phyloP scores from a whole-genome alignment of 1,140 invertebrate genomes.

The Bursaphelenchus mucronatus region DNA sequence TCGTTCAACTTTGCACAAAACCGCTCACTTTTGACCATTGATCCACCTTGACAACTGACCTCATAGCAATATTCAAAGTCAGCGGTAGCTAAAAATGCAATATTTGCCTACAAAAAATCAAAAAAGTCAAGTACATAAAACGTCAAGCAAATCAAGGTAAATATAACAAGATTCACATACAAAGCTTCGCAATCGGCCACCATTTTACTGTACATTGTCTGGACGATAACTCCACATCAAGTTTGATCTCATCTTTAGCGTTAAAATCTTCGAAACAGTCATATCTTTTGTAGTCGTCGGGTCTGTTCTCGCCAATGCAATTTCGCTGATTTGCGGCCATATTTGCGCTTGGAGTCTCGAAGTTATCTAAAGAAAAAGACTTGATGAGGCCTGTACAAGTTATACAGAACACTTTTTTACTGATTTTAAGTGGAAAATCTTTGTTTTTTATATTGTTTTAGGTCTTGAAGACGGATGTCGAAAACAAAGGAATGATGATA shows the following conservation, averaged over 20 bases:
- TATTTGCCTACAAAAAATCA: background rate
- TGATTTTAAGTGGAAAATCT: background rate
- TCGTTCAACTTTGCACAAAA: no score
- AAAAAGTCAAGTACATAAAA: background rate
- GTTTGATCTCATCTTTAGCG: conserved; percentile 2
- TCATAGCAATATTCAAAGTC: background rate
- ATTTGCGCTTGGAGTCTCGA: conserved; percentile 13
- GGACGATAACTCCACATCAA: background rate
- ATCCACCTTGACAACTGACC: no score
- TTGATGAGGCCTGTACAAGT: background rate
- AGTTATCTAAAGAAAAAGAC: background rate
- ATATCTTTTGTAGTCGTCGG: background rate
- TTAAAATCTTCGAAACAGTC: conserved; percentile 13
- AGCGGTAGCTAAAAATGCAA: background rate
- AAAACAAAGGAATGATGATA: no score
- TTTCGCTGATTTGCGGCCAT: conserved; percentile 8
- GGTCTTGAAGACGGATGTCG: background rate
- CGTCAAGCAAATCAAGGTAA: background rate
- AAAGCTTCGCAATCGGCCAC: background rate
- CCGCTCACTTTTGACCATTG: no score
- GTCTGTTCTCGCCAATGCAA: background rate
- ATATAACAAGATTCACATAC: background rate
- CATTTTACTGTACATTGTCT: background rate
- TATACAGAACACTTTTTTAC: background rate
- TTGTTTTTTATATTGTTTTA: conserved; percentile 1